phyloP scores from a whole-genome alignment of 1,140 invertebrate species.

The Brachionus calyciflorus region DNA sequence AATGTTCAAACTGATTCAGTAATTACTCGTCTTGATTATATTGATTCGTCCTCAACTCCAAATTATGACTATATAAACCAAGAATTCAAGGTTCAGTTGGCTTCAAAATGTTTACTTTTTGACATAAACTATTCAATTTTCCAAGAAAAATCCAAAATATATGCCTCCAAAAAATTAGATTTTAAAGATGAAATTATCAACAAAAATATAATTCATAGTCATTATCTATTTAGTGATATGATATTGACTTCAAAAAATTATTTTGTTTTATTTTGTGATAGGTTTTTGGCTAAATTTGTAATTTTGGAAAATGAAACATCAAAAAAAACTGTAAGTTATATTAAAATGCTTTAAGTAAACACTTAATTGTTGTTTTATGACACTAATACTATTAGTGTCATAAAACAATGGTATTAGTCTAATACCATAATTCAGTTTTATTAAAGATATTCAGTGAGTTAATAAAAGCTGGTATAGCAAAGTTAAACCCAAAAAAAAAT shows the following conservation, averaged over 20 bases:
- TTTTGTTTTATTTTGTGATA: constrained; percentile 32
- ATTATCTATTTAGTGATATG: constrained; percentile 40
- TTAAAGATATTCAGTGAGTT: too few species aligned
- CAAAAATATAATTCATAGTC: background rate
- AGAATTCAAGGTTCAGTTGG: constrained; percentile 13
- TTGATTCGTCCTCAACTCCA: background rate
- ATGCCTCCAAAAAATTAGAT: constrained; percentile 8
- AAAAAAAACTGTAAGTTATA: constrained; percentile 6
- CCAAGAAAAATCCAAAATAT: background rate
- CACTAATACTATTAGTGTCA: too few species aligned
- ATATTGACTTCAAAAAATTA: constrained; percentile 2
- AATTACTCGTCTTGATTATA: constrained; percentile 8
- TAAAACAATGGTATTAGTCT: too few species aligned
- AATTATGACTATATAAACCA: constrained; percentile 33
- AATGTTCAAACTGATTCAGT: constrained; percentile 21
- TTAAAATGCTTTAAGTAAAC: too few species aligned
- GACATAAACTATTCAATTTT: constrained; percentile 13
- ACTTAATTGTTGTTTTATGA: too few species aligned
- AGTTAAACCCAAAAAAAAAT: too few species aligned
- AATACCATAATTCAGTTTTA: too few species aligned
- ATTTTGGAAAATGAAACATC: constrained; percentile 20
- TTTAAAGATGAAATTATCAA: constrained; percentile 27
- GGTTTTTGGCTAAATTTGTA: constrained; percentile 37
- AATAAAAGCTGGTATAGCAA: too few species aligned
- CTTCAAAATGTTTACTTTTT: constrained; percentile 13